Base-by-base conservation (phyloP, 2,797 vertebrate species). In the Pristis pectinata region DNA sequence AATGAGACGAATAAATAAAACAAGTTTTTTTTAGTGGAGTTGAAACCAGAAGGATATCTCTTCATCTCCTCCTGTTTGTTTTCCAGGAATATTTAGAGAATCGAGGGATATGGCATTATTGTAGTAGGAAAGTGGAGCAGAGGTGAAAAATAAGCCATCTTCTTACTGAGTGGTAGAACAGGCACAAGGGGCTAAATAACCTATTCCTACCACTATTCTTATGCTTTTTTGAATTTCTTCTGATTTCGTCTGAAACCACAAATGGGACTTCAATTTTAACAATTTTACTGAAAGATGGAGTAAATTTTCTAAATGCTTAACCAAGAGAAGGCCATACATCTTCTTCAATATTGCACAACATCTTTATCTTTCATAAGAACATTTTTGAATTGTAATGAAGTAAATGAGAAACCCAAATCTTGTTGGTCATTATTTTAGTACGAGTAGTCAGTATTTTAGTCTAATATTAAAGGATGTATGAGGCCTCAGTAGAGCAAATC, bases 1-100 rank as follows among this genome's bases (percentile, higher is more conserved):
- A 44, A 80, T 80, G 77, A 80, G 37, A 80, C 80, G 80, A 80
- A 80, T 80, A 80, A 80, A 41, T 41, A 80, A 80, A 80, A n/a
- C 44, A 24, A 80, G 80, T 24, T 22, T 41, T 80, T 24, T 80
- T 80, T 44, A 80, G 41, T 80, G 79, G 19, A 80, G 79, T 44
- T 24, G 37, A 44, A 79, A 85, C 49, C 82, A 85, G 82, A 49
- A 85, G 49, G 34, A 85, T 30, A 56, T 27, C 82, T 44, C 53
- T 49, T 49, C 49, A 49, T 49, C 49, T 49, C 49, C 1, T 49
- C 49, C 49, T 56, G 83, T 53, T 85, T 30, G 85, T 59, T 34
- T 30, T 27, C 1, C 56, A 34, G 53, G 27, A 30, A 56, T 34
- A 85, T 85, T 56, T 49, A 49, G 49, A 49, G 49, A 49, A 49